A percentile compares a stretch with the other conserved stretches of the same genome.
Conservation (phyloP, 2,113 vertebrate genomes). For the Psettodes erumei region DNA sequence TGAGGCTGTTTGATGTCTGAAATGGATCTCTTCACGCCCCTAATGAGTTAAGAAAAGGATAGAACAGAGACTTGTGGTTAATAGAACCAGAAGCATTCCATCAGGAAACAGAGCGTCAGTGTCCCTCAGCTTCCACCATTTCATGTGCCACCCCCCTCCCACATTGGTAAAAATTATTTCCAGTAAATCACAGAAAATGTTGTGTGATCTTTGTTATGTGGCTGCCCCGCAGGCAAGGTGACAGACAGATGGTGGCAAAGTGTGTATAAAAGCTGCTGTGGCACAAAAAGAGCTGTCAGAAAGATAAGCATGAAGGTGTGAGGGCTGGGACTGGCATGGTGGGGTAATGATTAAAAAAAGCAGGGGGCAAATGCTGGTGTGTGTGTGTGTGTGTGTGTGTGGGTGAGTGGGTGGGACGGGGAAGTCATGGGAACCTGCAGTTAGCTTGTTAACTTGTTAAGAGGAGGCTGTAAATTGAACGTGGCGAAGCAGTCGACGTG, state of each 20-base stretch:
- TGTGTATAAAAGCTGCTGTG: too few species aligned
- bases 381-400: neutral
- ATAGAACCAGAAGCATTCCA: slow-evolving; percentile 1
- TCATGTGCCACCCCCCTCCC: neutral
- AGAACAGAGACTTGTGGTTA: neutral
- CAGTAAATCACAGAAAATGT: slow-evolving; percentile 46
- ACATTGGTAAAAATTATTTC: slow-evolving; percentile 30
- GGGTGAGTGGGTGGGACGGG: neutral
- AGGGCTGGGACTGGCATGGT: slow-evolving; percentile 18
- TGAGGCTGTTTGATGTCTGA: slow-evolving; percentile 14
- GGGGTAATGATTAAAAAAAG: slow-evolving; percentile 46
- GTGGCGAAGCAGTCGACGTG: slow-evolving; percentile 69
- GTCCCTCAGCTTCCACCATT: slow-evolving; percentile 29
- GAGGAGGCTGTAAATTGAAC: slow-evolving; percentile 72
- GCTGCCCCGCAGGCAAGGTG: slow-evolving; percentile 11
- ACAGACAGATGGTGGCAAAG: slow-evolving; percentile 49
- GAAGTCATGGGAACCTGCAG: slow-evolving; percentile 19
- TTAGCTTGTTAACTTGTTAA: slow-evolving; percentile 57
- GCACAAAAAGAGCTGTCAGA: slow-evolving; percentile 48
- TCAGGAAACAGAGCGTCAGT: neutral
- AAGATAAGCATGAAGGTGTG: slow-evolving; percentile 45
- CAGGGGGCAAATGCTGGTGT: slow-evolving; percentile 1
- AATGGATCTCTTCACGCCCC: neutral
- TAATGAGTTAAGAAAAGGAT: slow-evolving; percentile 10
- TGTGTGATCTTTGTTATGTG: slow-evolving; percentile 38